These are phyloP conservation scores for Hoplostethus mediterraneus DNA, from an alignment of 2,797 vertebrate species.

Conservation along the genomic window DNA sequence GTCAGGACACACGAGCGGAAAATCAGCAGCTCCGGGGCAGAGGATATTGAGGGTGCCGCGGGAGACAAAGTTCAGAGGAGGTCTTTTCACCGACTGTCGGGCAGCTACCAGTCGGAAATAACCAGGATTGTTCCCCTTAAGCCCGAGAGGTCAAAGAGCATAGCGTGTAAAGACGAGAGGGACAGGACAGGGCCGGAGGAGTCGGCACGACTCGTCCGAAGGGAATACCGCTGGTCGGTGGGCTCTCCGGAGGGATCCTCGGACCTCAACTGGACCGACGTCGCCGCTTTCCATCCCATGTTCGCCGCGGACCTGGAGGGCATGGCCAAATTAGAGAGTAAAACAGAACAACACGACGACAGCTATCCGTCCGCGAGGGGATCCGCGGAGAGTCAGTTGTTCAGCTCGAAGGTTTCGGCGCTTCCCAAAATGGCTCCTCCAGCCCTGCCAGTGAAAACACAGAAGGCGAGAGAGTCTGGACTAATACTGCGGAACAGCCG, in stretches of 20 bases:
- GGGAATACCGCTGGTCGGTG: conserved; percentile 83
- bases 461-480: conserved; percentile 86
- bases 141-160: conserved; percentile 83
- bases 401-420: conserved; percentile 69
- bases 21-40: conserved; percentile 79
- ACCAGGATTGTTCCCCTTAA: conserved; percentile 87
- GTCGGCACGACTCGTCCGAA: conserved; percentile 60
- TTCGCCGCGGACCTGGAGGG: conserved; percentile 56
- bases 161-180: conserved; percentile 78
- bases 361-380: conserved; percentile 55
- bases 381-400: conserved; percentile 66
- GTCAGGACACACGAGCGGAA: conserved; percentile 80
- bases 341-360: conserved; percentile 62
- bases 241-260: conserved; percentile 79
- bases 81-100: conserved; percentile 76
- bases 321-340: conserved; percentile 38
- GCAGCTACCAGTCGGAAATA: conserved; percentile 80
- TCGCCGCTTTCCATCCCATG: conserved; percentile 61
- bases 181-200: conserved; percentile 74
- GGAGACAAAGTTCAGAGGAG: conserved; percentile 77
- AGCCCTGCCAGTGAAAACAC: conserved; percentile 85
- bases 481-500: conserved; percentile 86
- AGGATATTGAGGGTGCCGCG: conserved; percentile 74
- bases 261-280: conserved; percentile 77
- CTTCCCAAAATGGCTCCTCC: conserved; percentile 83